Conservation (phyloP, 2,888 invertebrate species). For the Ornithoptera alexandrae region DNA sequence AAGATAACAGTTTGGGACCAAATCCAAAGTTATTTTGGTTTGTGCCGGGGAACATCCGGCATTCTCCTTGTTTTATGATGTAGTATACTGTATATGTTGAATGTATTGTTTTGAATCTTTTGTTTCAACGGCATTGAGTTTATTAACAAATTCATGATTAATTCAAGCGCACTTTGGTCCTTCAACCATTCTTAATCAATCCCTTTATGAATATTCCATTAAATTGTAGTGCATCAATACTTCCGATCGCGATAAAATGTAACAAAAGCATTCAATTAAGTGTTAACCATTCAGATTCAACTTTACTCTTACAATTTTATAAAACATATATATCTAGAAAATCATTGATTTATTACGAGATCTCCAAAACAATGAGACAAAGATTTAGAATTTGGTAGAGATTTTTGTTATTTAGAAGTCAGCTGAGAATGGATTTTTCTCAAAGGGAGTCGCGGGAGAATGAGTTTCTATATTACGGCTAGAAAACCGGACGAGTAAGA, state of each 20-base stretch:
- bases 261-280: slow-evolving; percentile 14
- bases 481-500: too few relatives aligned
- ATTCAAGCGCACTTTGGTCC: slow-evolving; percentile 15
- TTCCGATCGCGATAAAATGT: slow-evolving; percentile 8
- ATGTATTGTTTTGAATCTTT: slow-evolving; percentile 43
- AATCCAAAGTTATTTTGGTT: slow-evolving; percentile 58
- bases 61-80: slow-evolving; percentile 55
- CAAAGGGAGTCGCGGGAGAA: too few relatives aligned
- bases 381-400: too few relatives aligned
- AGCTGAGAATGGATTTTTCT: too few relatives aligned
- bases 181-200: slow-evolving; percentile 11
- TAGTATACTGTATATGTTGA: slow-evolving; percentile 47
- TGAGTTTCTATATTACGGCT: too few relatives aligned
- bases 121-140: slow-evolving; percentile 40
- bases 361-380: too few relatives aligned
- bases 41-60: slow-evolving; percentile 60
- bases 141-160: slow-evolving; percentile 34
- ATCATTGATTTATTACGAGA: too few relatives aligned
- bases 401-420: too few relatives aligned
- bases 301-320: too few relatives aligned
- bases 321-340: too few relatives aligned
- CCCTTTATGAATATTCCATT: slow-evolving; percentile 17
- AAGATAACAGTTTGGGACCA: slow-evolving; percentile 50
- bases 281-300: neutral
- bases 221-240: slow-evolving; percentile 19